These are phyloP conservation scores for Julus scanicus DNA, from an alignment of 2,888 invertebrate genomes.

Conservation along the genomic window DNA sequence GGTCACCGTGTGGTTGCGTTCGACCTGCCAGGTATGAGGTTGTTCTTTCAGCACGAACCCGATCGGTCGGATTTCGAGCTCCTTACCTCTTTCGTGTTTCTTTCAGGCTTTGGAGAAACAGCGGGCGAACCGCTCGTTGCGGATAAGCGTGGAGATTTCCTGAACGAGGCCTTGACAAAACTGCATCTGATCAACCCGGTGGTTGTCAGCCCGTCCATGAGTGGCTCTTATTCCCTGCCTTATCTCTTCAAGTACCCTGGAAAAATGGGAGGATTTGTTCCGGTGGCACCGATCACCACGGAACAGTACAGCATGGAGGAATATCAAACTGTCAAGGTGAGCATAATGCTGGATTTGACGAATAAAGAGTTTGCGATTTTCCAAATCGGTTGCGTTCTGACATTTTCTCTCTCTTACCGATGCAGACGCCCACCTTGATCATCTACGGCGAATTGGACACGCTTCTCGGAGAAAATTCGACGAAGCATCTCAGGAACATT, in stretches of 20 bases:
- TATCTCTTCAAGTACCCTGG: conserved; percentile 65
- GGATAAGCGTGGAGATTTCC: conserved; percentile 61
- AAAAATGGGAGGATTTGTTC: conserved; percentile 65
- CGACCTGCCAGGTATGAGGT: conserved; percentile 67
- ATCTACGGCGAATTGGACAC: conserved; percentile 68
- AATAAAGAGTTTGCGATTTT: too few species aligned
- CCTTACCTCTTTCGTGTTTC: neutral
- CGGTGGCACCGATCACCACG: conserved; percentile 66
- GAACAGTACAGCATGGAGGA: conserved; percentile 60
- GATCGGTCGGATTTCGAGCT: neutral
- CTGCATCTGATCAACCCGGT: conserved; percentile 64
- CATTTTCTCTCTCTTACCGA: neutral
- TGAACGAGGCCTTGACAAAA: conserved; percentile 63
- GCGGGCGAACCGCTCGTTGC: conserved; percentile 58
- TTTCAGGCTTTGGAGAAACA: conserved; percentile 63
- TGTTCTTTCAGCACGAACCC: neutral
- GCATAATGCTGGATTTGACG: neutral
- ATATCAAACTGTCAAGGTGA: conserved; percentile 61
- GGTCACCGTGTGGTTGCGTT: conserved; percentile 67
- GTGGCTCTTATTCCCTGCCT: conserved; percentile 67
- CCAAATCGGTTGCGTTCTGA: neutral
- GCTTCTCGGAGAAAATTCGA: conserved; percentile 63
- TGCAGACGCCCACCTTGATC: conserved; percentile 67
- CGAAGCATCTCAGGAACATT: conserved; percentile 64
- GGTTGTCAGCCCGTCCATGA: conserved; percentile 69